phyloP scores from a whole-genome alignment of 1,140 invertebrate genomes.

The Thereuonema tuberculata region DNA sequence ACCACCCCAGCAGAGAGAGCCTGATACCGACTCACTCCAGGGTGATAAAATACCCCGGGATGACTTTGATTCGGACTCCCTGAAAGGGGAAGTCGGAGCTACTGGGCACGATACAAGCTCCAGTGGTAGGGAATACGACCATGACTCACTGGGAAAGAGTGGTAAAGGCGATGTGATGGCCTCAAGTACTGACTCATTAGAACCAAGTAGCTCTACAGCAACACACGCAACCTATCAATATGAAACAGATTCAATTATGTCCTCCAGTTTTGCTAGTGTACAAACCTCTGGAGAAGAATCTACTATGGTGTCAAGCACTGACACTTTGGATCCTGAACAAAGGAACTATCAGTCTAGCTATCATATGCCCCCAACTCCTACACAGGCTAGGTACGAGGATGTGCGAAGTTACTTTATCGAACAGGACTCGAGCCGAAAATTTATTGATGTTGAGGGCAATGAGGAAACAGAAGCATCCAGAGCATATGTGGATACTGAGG shows the following conservation, averaged over 20 bases:
- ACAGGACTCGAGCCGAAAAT: neutral
- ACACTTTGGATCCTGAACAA: slow-evolving; percentile 42
- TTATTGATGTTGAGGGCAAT: slow-evolving; percentile 9
- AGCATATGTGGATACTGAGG: slow-evolving; percentile 29
- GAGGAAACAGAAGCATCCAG: slow-evolving; percentile 19
- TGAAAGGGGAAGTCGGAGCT: slow-evolving; percentile 21
- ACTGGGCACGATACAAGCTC: slow-evolving; percentile 33
- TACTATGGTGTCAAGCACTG: slow-evolving; percentile 54
- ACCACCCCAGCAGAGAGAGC: neutral
- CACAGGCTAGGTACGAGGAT: neutral
- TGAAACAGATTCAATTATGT: slow-evolving; percentile 65
- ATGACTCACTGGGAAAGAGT: slow-evolving; percentile 25
- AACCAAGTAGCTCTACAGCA: slow-evolving; percentile 52
- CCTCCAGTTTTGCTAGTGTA: slow-evolving; percentile 56
- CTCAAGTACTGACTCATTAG: slow-evolving; percentile 51
- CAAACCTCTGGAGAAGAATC: slow-evolving; percentile 43
- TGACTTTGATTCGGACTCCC: slow-evolving; percentile 16
- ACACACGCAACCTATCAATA: slow-evolving; percentile 69
- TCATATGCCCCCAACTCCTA: slow-evolving; percentile 9
- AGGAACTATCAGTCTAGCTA: slow-evolving; percentile 10
- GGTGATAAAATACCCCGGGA: slow-evolving; percentile 21
- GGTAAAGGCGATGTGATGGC: slow-evolving; percentile 42
- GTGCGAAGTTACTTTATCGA: neutral
- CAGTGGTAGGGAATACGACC: slow-evolving; percentile 31
- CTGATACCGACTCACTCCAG: neutral